phyloP scores from a whole-genome alignment of 2,113 vertebrate genomes.

The Apodemus speciosus region DNA sequence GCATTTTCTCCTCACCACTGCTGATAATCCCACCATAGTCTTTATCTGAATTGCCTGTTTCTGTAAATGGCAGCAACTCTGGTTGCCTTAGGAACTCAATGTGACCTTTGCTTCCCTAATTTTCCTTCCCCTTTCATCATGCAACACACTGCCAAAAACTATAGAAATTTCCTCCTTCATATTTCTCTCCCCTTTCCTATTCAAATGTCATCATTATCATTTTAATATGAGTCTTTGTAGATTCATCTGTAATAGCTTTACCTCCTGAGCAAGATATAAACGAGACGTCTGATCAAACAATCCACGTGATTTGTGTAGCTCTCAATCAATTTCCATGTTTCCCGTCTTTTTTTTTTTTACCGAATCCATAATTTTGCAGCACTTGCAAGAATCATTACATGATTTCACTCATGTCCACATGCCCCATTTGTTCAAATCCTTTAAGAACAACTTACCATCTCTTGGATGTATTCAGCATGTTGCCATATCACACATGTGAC shows the following conservation, averaged over 20 bases:
- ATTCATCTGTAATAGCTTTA: constrained; percentile 39
- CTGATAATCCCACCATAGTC: not conserved
- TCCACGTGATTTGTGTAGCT: constrained; percentile 24
- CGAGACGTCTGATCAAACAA: constrained; percentile 12
- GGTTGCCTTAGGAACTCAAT: constrained; percentile 40
- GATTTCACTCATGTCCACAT: not conserved
- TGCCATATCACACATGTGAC: not conserved
- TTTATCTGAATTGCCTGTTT: constrained; percentile 27
- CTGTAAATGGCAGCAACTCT: not conserved
- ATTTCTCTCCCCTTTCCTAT: constrained; percentile 17
- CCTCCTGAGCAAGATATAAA: constrained; percentile 16
- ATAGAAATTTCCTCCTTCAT: not conserved
- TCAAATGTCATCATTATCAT: constrained; percentile 51
- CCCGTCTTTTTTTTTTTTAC: not conserved
- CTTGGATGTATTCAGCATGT: not conserved
- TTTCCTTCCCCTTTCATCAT: constrained; percentile 24
- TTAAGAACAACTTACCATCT: not conserved
- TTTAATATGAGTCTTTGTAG: constrained; percentile 21
- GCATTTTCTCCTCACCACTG: not conserved
- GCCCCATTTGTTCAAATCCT: not conserved
- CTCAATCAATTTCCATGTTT: constrained; percentile 13
- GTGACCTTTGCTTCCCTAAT: constrained; percentile 25
- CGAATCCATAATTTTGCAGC: constrained; percentile 17
- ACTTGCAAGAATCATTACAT: not conserved
- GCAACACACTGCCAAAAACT: not conserved